These are phyloP conservation scores for Psittacara wagleri DNA, from an alignment of 2,113 vertebrate species.

Conservation along the genomic window DNA sequence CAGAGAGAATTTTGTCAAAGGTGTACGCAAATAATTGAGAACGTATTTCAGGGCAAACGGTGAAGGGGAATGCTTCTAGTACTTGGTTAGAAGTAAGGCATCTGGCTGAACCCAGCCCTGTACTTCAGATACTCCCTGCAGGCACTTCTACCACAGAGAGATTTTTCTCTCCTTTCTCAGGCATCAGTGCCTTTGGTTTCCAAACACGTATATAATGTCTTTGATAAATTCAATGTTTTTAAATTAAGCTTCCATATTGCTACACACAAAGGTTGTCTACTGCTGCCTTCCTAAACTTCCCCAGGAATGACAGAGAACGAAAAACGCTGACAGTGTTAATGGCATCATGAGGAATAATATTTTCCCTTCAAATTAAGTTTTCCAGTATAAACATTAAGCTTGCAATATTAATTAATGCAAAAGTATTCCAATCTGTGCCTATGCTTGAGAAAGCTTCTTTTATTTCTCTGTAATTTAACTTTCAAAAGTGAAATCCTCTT, in stretches of 20 bases:
- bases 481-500: neutral
- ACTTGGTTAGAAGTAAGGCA: neutral
- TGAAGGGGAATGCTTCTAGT: neutral
- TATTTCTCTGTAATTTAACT: neutral
- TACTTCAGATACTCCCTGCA: neutral
- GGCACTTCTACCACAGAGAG: neutral
- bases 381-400: neutral
- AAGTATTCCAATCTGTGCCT: neutral
- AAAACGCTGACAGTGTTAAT: neutral
- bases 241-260: neutral
- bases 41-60: neutral
- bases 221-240: neutral
- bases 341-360: neutral
- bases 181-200: neutral
- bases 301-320: neutral
- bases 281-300: neutral
- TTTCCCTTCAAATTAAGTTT: constrained; percentile 5
- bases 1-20: neutral
- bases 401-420: neutral
- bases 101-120: neutral
- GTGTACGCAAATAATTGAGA: neutral
- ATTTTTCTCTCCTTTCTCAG: neutral
- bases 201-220: neutral
- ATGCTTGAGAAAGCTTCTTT: neutral
- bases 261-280: neutral